Evolutionary conservation across 2,113 vertebrate species (phyloP).

Genomic region (Tragelaphus buxtoni): DNA sequence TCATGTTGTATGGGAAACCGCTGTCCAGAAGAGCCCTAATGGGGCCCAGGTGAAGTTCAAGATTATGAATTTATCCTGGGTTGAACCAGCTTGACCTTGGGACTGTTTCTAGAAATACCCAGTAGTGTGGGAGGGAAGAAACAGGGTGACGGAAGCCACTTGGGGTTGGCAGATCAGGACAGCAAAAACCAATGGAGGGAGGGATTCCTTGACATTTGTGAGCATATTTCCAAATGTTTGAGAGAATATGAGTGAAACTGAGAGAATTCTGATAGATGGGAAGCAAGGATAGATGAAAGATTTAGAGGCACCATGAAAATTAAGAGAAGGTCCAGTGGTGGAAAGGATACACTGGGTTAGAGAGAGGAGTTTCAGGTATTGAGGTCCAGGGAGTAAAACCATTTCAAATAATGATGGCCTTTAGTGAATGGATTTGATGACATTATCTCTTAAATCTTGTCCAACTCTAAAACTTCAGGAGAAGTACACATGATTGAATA

Average conservation of each 20-base stretch:
- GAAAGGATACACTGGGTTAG: neutral
- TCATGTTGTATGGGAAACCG: neutral
- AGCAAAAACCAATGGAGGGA: neutral
- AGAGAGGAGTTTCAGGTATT: neutral
- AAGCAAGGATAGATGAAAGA: neutral
- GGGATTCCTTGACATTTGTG: neutral
- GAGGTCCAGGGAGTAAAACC: neutral
- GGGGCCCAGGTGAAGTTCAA: neutral
- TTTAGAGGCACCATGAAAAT: neutral
- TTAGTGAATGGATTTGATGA: neutral
- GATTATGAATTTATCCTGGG: neutral
- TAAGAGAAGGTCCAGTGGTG: neutral
- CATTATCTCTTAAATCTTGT: neutral
- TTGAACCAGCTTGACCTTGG: neutral
- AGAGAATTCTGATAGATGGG: neutral
- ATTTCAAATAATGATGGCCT: neutral
- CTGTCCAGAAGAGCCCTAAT: neutral
- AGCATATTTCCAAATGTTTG: neutral
- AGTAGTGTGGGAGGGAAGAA: neutral
- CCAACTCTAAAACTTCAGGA: neutral
- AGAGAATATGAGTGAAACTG: neutral
- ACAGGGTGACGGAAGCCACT: neutral
- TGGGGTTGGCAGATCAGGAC: neutral
- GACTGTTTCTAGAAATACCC: neutral
- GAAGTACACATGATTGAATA: neutral